phyloP scores from a whole-genome alignment of 2,113 vertebrate species.

The Carettochelys insculpta region DNA sequence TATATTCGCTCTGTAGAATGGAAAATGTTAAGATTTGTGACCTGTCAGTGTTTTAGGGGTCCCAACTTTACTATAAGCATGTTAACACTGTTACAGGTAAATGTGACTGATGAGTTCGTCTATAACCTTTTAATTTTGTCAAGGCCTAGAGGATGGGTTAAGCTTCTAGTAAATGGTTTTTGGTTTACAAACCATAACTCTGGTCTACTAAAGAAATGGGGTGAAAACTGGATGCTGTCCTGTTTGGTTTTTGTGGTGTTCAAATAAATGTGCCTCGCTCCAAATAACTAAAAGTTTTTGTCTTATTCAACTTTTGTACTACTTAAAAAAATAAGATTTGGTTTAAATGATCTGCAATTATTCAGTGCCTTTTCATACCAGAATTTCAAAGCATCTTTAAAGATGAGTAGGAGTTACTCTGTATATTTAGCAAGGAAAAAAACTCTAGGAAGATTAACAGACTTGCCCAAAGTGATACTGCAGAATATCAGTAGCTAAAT shows the following conservation, averaged over 20 bases:
- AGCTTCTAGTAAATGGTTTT: neutral
- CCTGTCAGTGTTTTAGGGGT: too few relatives aligned
- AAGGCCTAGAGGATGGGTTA: too few relatives aligned
- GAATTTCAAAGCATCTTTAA: neutral
- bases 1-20: neutral
- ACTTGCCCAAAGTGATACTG: neutral
- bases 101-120: too few relatives aligned
- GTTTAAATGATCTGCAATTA: neutral
- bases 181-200: neutral
- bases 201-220: neutral
- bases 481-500: neutral
- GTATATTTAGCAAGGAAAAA: neutral
- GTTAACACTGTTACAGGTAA: too few relatives aligned
- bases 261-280: neutral
- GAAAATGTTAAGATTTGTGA: neutral
- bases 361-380: neutral
- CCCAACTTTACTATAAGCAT: too few relatives aligned
- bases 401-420: neutral
- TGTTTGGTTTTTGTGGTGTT: neutral
- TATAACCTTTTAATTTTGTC: too few relatives aligned
- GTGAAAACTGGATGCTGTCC: neutral
- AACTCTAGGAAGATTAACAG: neutral
- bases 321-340: too few relatives aligned
- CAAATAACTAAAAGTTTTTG: neutral
- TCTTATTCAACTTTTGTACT: too few relatives aligned